Evolutionary conservation across 2,888 invertebrate genomes (phyloP).

Genomic region (Mystacides longicornis): DNA sequence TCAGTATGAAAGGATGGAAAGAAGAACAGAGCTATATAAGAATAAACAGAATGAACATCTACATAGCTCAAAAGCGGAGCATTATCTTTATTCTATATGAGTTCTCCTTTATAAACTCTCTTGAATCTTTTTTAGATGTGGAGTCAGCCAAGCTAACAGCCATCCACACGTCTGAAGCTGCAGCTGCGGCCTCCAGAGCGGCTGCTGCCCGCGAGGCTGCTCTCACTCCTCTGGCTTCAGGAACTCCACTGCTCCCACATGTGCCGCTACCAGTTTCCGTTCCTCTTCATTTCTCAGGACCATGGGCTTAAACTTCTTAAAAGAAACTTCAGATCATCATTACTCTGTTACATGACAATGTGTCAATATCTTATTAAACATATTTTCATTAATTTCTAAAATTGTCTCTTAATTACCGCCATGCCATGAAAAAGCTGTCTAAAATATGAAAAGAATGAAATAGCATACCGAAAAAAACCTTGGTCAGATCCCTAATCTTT

Average conservation of each 20-base stretch:
- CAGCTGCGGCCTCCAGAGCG: constrained; percentile 21
- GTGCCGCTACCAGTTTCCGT: constrained; percentile 8
- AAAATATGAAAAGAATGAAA: not conserved
- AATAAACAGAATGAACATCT: too few relatives aligned
- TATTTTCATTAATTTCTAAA: not conserved
- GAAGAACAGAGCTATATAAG: too few relatives aligned
- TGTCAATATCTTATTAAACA: not conserved
- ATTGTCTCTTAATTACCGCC: too few relatives aligned
- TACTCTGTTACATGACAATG: not conserved
- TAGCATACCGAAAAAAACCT: not conserved
- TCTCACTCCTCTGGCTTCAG: constrained; percentile 18
- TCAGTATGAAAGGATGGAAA: too few relatives aligned
- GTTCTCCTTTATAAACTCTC: too few relatives aligned
- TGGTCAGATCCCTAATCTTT: too few relatives aligned
- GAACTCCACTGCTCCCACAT: constrained; percentile 2
- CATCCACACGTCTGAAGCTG: constrained; percentile 22
- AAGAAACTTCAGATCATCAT: not conserved
- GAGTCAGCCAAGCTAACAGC: constrained; percentile 23
- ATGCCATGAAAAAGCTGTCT: too few relatives aligned
- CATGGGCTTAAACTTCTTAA: constrained; percentile 8
- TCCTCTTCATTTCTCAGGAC: constrained; percentile 7
- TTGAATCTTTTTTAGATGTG: constrained; percentile 22
- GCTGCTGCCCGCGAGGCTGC: constrained; percentile 22
- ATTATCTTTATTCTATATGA: too few relatives aligned
- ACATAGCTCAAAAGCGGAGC: too few relatives aligned